Percentiles rank a stretch among this genome's conserved stretches.
These are phyloP conservation scores for Nansenia antarctica DNA, from an alignment of 2,113 vertebrate species.

Conservation along the genomic window DNA sequence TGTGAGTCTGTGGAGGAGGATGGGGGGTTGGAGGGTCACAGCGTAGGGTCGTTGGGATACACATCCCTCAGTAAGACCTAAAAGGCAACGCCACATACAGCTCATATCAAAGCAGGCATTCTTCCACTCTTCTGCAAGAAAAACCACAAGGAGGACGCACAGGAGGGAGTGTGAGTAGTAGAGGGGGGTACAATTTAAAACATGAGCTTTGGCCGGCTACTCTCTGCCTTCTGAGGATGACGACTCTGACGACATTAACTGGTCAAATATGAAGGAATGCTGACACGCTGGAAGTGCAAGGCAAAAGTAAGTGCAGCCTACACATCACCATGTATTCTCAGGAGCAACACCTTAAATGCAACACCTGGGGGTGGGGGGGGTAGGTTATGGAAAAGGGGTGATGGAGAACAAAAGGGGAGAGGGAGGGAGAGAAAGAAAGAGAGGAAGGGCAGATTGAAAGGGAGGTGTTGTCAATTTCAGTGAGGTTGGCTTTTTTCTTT, in stretches of 20 bases:
- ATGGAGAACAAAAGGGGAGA: not conserved
- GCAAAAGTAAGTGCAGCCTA: constrained; percentile 54
- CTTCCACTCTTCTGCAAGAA: not conserved
- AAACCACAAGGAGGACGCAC: not conserved
- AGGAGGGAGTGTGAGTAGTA: not conserved
- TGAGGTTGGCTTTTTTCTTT: constrained; percentile 15
- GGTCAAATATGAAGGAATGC: constrained; percentile 21
- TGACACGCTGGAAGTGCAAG: constrained; percentile 13
- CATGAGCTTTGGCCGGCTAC: not conserved
- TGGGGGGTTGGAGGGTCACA: not conserved
- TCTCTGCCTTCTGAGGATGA: not conserved
- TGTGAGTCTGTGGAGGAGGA: not conserved
- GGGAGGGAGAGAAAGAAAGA: not conserved
- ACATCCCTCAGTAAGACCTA: not conserved
- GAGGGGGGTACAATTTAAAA: not conserved
- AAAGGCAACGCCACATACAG: not conserved
- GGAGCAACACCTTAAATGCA: constrained; percentile 9
- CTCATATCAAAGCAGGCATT: not conserved
- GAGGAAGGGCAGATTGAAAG: constrained; percentile 13
- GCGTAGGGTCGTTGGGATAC: not conserved
- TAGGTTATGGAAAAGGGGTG: not conserved
- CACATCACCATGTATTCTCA: constrained; percentile 44
- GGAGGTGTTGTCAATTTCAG: constrained; percentile 2
- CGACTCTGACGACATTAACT: not conserved
- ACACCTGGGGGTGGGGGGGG: not conserved